Evolutionary conservation across 2,797 vertebrate species (phyloP).

Genomic region (Diplodus puntazzo): DNA sequence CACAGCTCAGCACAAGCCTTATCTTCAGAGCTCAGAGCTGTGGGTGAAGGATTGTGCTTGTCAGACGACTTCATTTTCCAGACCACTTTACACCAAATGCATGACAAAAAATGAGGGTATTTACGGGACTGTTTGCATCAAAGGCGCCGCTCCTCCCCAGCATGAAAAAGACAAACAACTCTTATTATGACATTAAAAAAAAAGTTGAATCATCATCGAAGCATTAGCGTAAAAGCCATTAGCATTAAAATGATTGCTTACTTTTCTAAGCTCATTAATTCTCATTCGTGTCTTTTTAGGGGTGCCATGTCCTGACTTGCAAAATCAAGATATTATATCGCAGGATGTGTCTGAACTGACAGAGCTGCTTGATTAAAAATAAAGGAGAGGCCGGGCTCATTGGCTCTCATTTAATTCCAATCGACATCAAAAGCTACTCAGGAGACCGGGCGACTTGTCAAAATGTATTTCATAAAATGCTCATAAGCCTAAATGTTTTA

Average conservation of each 20-base stretch:
- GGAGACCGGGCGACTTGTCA: slow-evolving; percentile 15
- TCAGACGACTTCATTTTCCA: slow-evolving; percentile 23
- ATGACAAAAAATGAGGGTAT: not conserved
- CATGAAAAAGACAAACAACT: slow-evolving; percentile 23
- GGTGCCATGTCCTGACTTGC: slow-evolving; percentile 22
- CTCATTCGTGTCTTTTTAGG: not conserved
- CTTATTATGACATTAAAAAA: slow-evolving; percentile 4
- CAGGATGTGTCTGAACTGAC: slow-evolving; percentile 23
- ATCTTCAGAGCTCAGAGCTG: slow-evolving; percentile 30
- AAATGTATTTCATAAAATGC: slow-evolving; percentile 28
- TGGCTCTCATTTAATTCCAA: slow-evolving; percentile 25
- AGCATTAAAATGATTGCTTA: slow-evolving; percentile 35
- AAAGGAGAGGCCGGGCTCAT: slow-evolving; percentile 27
- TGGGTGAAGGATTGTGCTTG: slow-evolving; percentile 14
- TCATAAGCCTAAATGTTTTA: slow-evolving; percentile 25
- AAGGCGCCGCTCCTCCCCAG: not conserved
- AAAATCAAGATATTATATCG: slow-evolving; percentile 32
- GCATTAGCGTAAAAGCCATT: slow-evolving; percentile 46
- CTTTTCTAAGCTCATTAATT: slow-evolving; percentile 33
- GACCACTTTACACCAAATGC: slow-evolving; percentile 9
- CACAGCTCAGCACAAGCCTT: not conserved
- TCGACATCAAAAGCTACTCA: slow-evolving; percentile 21
- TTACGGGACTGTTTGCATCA: not conserved
- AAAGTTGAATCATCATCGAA: slow-evolving; percentile 24
- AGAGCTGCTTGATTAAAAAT: slow-evolving; percentile 24